Evolutionary conservation across 2,797 vertebrate genomes (phyloP).

Genomic region (Takifugu rubripes): DNA sequence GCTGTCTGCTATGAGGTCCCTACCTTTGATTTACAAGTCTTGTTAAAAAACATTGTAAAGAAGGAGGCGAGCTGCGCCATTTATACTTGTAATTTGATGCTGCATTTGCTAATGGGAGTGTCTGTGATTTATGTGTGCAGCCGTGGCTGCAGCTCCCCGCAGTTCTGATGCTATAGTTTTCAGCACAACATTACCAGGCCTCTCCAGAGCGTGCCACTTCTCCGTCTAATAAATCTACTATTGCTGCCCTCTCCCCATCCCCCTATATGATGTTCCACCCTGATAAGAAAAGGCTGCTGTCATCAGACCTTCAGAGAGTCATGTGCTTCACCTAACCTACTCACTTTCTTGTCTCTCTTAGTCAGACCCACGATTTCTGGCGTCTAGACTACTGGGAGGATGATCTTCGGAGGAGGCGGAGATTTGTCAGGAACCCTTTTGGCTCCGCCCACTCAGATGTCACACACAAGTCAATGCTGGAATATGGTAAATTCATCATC

Average conservation of each 20-base stretch:
- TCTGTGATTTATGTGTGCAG: constrained; percentile 84
- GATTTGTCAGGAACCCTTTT: constrained; percentile 94
- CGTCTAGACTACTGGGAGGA: constrained; percentile 99
- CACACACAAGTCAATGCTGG: constrained; percentile 84
- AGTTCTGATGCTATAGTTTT: constrained; percentile 54
- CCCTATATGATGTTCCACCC: constrained; percentile 33
- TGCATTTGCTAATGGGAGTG: constrained; percentile 88
- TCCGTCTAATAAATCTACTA: constrained; percentile 45
- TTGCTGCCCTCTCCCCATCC: constrained; percentile 27
- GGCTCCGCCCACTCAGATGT: constrained; percentile 92
- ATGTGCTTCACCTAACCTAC: constrained; percentile 36
- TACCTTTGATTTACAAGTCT: constrained; percentile 95
- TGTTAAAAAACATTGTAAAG: constrained; percentile 93
- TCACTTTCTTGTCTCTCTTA: constrained; percentile 64
- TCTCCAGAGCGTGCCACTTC: constrained; percentile 37
- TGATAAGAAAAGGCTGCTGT: constrained; percentile 41
- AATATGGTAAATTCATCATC: constrained; percentile 86
- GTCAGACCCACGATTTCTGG: constrained; percentile 96
- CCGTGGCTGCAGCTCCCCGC: constrained; percentile 64
- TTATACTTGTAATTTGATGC: constrained; percentile 94
- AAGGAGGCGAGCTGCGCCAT: constrained; percentile 87
- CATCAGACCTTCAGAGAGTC: constrained; percentile 39
- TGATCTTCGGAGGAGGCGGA: constrained; percentile 89
- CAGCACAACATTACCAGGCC: constrained; percentile 57
- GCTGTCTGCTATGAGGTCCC: constrained; percentile 85